phyloP scores from a whole-genome alignment of 2,113 vertebrate genomes.

The Tapirus terrestris region DNA sequence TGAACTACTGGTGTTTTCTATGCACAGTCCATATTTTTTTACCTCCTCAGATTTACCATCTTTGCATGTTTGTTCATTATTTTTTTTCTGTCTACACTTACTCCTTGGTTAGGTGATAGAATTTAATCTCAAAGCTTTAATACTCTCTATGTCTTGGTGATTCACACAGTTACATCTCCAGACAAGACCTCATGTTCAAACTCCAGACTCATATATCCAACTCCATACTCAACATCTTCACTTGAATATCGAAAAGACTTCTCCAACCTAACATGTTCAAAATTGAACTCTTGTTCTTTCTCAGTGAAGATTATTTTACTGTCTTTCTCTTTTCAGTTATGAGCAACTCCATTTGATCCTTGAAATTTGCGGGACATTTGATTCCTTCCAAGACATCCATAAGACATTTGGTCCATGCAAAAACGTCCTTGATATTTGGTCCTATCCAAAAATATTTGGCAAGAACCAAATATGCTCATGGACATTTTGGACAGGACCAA shows the following conservation, averaged over 20 bases:
- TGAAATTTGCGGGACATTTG: too few relatives aligned
- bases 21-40: background rate
- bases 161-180: background rate
- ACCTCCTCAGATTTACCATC: background rate
- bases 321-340: background rate
- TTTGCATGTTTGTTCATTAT: background rate
- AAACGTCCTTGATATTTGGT: too few relatives aligned
- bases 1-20: background rate
- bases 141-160: background rate
- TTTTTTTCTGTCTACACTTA: background rate
- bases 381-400: too few relatives aligned
- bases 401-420: too few relatives aligned
- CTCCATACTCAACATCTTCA: background rate
- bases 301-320: background rate
- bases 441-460: too few relatives aligned
- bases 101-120: background rate
- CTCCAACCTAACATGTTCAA: background rate
- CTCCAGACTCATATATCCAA: background rate
- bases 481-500: too few relatives aligned
- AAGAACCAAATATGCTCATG: too few relatives aligned
- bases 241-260: background rate
- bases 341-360: too few relatives aligned
- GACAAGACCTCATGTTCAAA: background rate
- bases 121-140: background rate
- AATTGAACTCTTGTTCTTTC: background rate